Conservation (phyloP, 2,113 vertebrate species). For the Ceyx cyanopectus region DNA sequence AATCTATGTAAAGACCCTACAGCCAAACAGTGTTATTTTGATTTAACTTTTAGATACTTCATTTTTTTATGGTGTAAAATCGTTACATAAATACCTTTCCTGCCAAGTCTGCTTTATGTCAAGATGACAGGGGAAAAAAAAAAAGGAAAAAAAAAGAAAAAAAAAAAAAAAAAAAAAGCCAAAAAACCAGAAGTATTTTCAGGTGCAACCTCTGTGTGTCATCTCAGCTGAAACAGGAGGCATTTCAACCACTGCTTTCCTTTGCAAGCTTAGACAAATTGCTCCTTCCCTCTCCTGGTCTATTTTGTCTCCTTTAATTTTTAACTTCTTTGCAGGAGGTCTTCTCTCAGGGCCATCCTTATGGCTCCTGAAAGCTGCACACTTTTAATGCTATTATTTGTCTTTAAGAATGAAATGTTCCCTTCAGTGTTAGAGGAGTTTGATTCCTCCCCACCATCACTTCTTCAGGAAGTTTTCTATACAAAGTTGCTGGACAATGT, state of each 20-base stretch:
- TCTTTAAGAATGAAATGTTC: background rate
- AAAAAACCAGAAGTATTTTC: background rate
- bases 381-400: background rate
- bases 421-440: background rate
- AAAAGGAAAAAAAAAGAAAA: background rate
- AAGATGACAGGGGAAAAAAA: background rate
- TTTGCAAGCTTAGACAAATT: background rate
- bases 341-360: background rate
- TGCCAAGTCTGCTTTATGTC: background rate
- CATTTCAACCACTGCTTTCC: background rate
- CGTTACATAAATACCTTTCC: background rate
- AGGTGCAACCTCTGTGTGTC: background rate
- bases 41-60: background rate
- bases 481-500: background rate
- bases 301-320: background rate
- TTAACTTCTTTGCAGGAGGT: background rate
- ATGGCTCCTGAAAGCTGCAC: background rate
- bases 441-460: rapidly evolving
- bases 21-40: background rate
- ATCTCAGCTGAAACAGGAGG: background rate
- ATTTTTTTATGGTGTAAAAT: background rate
- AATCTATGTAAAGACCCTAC: background rate
- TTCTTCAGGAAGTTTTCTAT: background rate
- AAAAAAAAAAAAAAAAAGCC: too few relatives aligned
- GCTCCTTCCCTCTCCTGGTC: background rate